These are phyloP conservation scores for Myodes glareolus DNA, from an alignment of 2,113 vertebrate genomes.

Conservation along the genomic window DNA sequence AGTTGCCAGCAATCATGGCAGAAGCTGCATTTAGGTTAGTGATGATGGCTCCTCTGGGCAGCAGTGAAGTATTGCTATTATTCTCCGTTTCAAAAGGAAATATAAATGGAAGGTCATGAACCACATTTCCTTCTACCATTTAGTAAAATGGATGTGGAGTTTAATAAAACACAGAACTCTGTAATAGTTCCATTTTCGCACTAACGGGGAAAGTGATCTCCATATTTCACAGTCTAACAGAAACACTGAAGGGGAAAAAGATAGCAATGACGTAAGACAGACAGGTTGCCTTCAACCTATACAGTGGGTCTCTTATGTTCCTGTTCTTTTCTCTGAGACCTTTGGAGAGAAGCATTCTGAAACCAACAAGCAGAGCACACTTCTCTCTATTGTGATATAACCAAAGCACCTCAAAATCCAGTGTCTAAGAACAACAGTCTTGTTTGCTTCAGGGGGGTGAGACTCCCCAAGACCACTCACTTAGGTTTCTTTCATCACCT, in stretches of 20 bases:
- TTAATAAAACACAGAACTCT: conserved; percentile 46
- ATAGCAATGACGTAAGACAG: background rate
- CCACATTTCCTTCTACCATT: conserved; percentile 53
- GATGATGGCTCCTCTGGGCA: conserved; percentile 49
- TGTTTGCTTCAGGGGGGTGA: background rate
- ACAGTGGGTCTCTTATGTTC: no score
- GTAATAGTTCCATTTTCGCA: conserved; percentile 36
- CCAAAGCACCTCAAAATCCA: background rate
- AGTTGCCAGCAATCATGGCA: conserved; percentile 55
- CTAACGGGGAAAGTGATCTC: conserved; percentile 55
- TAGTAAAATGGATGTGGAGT: conserved; percentile 55
- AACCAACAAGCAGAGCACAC: background rate
- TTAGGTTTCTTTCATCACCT: background rate
- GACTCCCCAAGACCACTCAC: background rate
- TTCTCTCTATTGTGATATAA: background rate
- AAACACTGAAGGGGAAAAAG: background rate
- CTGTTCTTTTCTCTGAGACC: background rate
- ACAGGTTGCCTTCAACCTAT: background rate
- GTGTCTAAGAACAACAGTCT: background rate
- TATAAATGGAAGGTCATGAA: conserved; percentile 61
- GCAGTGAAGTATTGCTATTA: conserved; percentile 26
- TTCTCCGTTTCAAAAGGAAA: conserved; percentile 66
- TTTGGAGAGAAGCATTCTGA: background rate
- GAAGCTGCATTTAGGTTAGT: conserved; percentile 59
- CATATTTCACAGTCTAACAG: conserved; percentile 61